These are phyloP conservation scores for Cataglyphis albicans DNA, from an alignment of 2,888 invertebrate species.

Conservation along the genomic window DNA sequence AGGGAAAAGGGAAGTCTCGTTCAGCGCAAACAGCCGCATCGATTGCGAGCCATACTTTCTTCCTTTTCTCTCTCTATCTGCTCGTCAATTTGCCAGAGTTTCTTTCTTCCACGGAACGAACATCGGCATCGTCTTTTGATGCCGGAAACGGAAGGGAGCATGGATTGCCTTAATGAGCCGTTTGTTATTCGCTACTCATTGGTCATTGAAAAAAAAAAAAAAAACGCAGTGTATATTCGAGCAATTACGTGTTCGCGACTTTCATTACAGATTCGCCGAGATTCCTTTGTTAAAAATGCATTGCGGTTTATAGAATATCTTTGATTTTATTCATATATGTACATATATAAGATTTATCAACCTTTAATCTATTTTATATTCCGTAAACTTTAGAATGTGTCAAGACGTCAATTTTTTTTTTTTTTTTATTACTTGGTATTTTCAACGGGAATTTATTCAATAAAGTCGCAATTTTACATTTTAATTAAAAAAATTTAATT, in stretches of 20 bases:
- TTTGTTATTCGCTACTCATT: conserved; percentile 39
- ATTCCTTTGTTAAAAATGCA: conserved; percentile 30
- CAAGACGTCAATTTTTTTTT: neutral
- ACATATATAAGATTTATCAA: conserved; percentile 11
- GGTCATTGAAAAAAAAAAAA: conserved; percentile 22
- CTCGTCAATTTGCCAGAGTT: conserved; percentile 50
- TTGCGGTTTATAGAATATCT: conserved; percentile 11
- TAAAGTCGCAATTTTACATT: conserved; percentile 13
- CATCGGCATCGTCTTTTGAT: conserved; percentile 58
- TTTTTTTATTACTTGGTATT: neutral
- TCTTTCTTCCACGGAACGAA: conserved; percentile 43
- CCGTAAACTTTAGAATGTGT: neutral
- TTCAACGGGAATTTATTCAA: neutral
- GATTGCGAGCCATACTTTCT: conserved; percentile 45
- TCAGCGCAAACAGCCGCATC: conserved; percentile 56
- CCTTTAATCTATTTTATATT: neutral
- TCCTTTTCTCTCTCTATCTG: neutral
- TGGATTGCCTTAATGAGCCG: conserved; percentile 52
- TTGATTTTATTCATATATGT: conserved; percentile 38
- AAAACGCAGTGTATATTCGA: conserved; percentile 25
- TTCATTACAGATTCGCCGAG: conserved; percentile 25
- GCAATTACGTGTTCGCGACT: conserved; percentile 40
- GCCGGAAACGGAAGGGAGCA: conserved; percentile 38
- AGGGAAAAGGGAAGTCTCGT: conserved; percentile 38
- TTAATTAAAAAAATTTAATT: conserved; percentile 31